Evolutionary conservation across 2,797 vertebrate species (phyloP).

Genomic region (Chiroxiphia lanceolata): DNA sequence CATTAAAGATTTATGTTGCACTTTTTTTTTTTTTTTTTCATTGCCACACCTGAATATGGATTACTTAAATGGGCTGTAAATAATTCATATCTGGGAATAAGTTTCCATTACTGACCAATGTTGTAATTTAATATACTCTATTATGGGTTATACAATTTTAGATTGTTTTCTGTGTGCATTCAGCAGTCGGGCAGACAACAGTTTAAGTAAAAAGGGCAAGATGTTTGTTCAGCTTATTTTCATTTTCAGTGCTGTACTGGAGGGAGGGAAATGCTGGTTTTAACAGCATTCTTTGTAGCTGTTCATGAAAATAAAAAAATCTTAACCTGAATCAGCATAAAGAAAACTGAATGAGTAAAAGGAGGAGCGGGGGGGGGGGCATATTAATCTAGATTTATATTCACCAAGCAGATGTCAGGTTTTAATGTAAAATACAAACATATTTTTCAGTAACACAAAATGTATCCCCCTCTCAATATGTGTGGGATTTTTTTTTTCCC

Average conservation of each 20-base stretch:
- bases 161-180: conserved; percentile 82
- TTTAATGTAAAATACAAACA: conserved; percentile 70
- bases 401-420: conserved; percentile 68
- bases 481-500: conserved; percentile 32
- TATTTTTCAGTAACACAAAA: conserved; percentile 65
- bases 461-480: conserved; percentile 66
- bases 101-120: conserved; percentile 93
- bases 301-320: conserved; percentile 60
- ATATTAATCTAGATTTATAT: conserved; percentile 73
- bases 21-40: conserved; percentile 78
- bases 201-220: conserved; percentile 80
- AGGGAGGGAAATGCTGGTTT: conserved; percentile 68
- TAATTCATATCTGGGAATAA: conserved; percentile 99
- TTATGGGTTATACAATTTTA: conserved; percentile 85
- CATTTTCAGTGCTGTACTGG: conserved; percentile 60
- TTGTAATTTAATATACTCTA: conserved; percentile 97
- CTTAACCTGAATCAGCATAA: conserved; percentile 75
- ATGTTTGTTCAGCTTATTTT: conserved; percentile 80
- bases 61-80: conserved; percentile 98
- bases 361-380: background rate
- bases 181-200: conserved; percentile 77
- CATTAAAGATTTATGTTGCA: conserved; percentile 95
- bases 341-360: conserved; percentile 67
- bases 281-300: conserved; percentile 65
- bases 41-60: conserved; percentile 98